These are phyloP conservation scores for Pyrrhosoma nymphula DNA, from an alignment of 2,888 invertebrate genomes.

Conservation along the genomic window DNA sequence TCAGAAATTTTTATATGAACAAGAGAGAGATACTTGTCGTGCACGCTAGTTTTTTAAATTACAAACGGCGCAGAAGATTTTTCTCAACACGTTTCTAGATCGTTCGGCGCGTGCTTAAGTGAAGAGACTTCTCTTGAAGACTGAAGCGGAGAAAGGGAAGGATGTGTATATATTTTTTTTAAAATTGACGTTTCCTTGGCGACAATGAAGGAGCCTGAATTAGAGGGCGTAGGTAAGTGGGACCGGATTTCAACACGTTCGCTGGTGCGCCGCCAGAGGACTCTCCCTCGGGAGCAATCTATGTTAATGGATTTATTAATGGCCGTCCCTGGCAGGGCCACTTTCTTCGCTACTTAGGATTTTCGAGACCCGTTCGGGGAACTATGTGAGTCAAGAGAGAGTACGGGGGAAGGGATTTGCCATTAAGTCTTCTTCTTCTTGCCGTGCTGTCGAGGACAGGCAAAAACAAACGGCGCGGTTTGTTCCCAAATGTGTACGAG, in stretches of 20 bases:
- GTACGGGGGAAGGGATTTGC: not conserved
- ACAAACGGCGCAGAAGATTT: too few relatives aligned
- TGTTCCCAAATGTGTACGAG: not conserved
- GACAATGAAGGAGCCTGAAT: not conserved
- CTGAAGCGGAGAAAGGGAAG: too few relatives aligned
- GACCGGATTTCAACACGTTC: constrained; percentile 24
- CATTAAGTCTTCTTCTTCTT: not conserved
- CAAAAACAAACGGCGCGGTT: not conserved
- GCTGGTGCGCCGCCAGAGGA: not conserved
- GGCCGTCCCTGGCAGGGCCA: not conserved
- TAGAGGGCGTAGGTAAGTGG: not conserved
- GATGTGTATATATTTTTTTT: too few relatives aligned
- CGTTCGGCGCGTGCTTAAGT: too few relatives aligned
- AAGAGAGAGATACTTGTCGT: too few relatives aligned
- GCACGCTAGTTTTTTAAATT: too few relatives aligned
- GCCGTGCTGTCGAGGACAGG: not conserved
- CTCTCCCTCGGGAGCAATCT: constrained; percentile 47
- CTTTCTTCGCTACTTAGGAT: constrained; percentile 2
- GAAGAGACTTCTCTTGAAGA: too few relatives aligned
- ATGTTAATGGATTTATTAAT: constrained; percentile 62
- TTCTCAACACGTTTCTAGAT: too few relatives aligned
- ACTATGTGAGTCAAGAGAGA: not conserved
- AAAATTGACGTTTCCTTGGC: not conserved
- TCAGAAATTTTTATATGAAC: too few relatives aligned
- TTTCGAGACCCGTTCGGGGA: not conserved